Evolutionary conservation across 2,113 vertebrate species (phyloP).

Genomic region (Phrynocephalus versicolor): DNA sequence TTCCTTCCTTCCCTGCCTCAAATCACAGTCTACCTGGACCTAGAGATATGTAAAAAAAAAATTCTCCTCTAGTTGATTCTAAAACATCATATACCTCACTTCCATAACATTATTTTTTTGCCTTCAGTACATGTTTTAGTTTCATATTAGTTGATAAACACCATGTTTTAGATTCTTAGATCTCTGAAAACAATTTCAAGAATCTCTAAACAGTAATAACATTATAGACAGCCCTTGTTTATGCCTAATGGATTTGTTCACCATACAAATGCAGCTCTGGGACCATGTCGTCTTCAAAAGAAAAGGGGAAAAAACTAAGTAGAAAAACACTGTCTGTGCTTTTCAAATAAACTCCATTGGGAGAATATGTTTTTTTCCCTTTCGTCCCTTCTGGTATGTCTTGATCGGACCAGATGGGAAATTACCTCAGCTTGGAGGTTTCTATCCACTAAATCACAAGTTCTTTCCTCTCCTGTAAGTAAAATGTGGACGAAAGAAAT

Average conservation of each 20-base stretch:
- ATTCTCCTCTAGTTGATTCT: slow-evolving; percentile 39
- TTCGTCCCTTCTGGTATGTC: background rate
- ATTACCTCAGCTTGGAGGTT: background rate
- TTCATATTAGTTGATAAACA: slow-evolving; percentile 23
- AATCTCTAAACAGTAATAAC: slow-evolving; percentile 26
- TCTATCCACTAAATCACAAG: background rate
- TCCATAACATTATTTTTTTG: too few relatives aligned
- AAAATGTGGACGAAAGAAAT: background rate
- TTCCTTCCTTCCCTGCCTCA: too few relatives aligned
- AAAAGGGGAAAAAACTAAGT: background rate
- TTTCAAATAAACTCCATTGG: background rate
- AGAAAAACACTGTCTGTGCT: background rate
- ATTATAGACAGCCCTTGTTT: slow-evolving; percentile 17
- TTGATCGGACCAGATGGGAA: slow-evolving; percentile 7
- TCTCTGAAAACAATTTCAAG: slow-evolving; percentile 40
- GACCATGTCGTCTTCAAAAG: background rate
- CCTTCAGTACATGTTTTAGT: slow-evolving; percentile 44
- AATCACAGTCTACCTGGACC: background rate
- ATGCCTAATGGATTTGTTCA: slow-evolving; percentile 31
- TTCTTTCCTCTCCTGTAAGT: background rate
- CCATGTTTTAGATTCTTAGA: slow-evolving; percentile 1
- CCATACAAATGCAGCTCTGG: slow-evolving; percentile 1
- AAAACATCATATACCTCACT: too few relatives aligned
- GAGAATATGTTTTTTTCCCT: background rate
- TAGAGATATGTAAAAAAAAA: slow-evolving; percentile 16